Conservation (phyloP, 1,140 invertebrate genomes). For the Cheumatopsyche charites region DNA sequence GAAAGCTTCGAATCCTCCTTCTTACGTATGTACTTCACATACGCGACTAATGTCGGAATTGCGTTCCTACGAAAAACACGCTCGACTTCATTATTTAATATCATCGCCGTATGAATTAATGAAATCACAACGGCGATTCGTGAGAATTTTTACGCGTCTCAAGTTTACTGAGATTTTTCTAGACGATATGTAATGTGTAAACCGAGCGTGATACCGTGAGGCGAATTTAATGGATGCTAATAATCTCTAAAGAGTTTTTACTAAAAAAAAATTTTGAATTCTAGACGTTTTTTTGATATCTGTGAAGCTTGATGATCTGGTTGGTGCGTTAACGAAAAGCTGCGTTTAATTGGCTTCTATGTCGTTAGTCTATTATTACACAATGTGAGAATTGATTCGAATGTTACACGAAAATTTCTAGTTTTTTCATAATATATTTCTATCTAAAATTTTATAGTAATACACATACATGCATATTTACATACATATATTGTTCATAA, state of each 20-base stretch:
- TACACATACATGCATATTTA: not conserved
- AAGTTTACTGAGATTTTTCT: constrained; percentile 42
- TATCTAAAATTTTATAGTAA: not conserved
- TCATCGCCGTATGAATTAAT: constrained; percentile 10
- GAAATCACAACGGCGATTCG: constrained; percentile 18
- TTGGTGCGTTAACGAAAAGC: constrained; percentile 1
- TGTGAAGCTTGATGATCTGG: too few relatives aligned
- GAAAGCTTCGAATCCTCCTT: not conserved
- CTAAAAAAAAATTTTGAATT: too few relatives aligned
- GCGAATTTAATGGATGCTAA: constrained; percentile 37
- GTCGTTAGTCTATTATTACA: not conserved
- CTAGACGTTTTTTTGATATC: too few relatives aligned
- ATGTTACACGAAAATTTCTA: too few relatives aligned
- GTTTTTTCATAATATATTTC: too few relatives aligned
- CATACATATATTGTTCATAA: not conserved
- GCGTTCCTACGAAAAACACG: constrained; percentile 18
- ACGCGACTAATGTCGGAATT: constrained; percentile 15
- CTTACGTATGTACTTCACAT: not conserved
- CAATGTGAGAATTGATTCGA: not conserved
- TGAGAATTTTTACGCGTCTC: constrained; percentile 45
- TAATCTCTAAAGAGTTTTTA: not conserved
- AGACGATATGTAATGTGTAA: constrained; percentile 17
- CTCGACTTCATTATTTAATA: constrained; percentile 22
- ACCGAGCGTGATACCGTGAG: constrained; percentile 34
- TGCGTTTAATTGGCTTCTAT: constrained; percentile 11